Conservation (phyloP, 2,888 invertebrate species). For the Sminthurinus aureus region DNA sequence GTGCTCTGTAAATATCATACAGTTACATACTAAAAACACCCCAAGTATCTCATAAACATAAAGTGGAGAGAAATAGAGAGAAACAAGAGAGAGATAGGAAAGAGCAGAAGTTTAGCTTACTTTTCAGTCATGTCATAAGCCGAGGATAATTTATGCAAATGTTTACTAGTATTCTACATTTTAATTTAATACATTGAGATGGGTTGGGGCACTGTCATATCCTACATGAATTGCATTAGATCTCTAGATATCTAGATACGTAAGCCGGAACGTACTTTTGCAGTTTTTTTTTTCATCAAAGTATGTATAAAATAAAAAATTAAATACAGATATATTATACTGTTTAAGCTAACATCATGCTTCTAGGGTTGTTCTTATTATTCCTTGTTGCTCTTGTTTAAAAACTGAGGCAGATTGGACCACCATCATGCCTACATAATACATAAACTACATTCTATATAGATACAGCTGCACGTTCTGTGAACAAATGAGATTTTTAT, state of each 20-base stretch:
- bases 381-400: neutral
- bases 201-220: slow-evolving; percentile 8
- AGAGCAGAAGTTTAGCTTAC: too few relatives aligned
- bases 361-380: slow-evolving; percentile 14
- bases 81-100: neutral
- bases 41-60: slow-evolving; percentile 18
- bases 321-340: neutral
- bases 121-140: too few relatives aligned
- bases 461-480: neutral
- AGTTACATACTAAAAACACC: slow-evolving; percentile 10
- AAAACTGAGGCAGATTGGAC: slow-evolving; percentile 12
- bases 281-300: slow-evolving; percentile 2
- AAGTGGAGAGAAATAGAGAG: neutral
- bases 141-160: too few relatives aligned
- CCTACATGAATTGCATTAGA: neutral
- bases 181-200: slow-evolving; percentile 6
- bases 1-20: slow-evolving; percentile 14
- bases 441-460: neutral
- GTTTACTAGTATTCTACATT: neutral
- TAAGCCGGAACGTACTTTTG: neutral
- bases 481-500: neutral
- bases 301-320: neutral
- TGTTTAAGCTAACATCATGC: slow-evolving; percentile 12
- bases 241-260: neutral
- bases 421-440: slow-evolving; percentile 12